These are phyloP conservation scores for Trissolcus brochymenae DNA, from an alignment of 2,888 invertebrate genomes.

Conservation along the genomic window DNA sequence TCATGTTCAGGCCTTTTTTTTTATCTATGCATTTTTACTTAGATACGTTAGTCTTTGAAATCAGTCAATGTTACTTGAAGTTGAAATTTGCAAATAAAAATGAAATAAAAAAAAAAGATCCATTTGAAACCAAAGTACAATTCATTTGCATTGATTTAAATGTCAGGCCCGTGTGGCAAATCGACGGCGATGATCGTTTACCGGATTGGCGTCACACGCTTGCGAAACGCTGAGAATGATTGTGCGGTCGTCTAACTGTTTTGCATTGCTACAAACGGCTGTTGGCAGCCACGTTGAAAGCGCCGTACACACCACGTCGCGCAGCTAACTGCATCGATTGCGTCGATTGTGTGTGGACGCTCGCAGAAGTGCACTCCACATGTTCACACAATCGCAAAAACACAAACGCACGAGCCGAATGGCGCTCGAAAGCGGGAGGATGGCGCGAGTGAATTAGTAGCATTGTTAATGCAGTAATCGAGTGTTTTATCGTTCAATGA, in stretches of 20 bases:
- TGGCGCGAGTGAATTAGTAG: slow-evolving; percentile 65
- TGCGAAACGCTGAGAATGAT: slow-evolving; percentile 67
- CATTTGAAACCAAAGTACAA: slow-evolving; percentile 8
- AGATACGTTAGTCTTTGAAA: too few relatives aligned
- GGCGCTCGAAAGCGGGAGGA: slow-evolving; percentile 27
- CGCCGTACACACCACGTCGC: slow-evolving; percentile 61
- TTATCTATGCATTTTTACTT: too few relatives aligned
- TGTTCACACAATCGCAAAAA: slow-evolving; percentile 4
- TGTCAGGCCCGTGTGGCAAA: slow-evolving; percentile 24
- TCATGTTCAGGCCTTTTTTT: too few relatives aligned
- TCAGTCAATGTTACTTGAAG: neutral
- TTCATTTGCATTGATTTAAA: slow-evolving; percentile 20
- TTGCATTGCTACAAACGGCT: slow-evolving; percentile 70
- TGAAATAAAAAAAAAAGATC: too few relatives aligned
- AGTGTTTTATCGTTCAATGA: slow-evolving; percentile 73
- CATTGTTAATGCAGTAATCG: slow-evolving; percentile 74
- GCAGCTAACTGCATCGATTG: slow-evolving; percentile 57
- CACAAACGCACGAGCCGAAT: neutral
- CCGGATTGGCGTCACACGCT: slow-evolving; percentile 55
- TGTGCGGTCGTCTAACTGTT: slow-evolving; percentile 71
- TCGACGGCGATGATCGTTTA: slow-evolving; percentile 51
- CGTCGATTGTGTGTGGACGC: neutral
- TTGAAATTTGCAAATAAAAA: neutral
- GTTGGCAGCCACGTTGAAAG: slow-evolving; percentile 68
- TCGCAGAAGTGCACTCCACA: neutral